A percentile compares a stretch with the other conserved stretches of the same genome.
phyloP scores from a whole-genome alignment of 1,140 invertebrate species.

The Tribolium castaneum region DNA sequence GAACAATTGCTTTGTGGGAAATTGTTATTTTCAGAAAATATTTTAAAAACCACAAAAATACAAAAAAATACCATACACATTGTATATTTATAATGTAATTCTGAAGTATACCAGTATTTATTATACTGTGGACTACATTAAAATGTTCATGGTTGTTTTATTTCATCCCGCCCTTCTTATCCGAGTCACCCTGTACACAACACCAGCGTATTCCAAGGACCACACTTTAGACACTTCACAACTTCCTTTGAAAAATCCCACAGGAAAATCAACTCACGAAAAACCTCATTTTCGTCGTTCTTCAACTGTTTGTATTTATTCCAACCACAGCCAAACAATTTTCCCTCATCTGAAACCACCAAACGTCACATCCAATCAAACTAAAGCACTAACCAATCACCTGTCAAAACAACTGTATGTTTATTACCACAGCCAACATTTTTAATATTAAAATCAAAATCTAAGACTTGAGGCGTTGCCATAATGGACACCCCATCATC shows the following conservation, averaged over 20 bases:
- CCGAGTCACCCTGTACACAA: background rate
- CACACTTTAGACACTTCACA: conserved; percentile 55
- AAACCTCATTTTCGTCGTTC: conserved; percentile 51
- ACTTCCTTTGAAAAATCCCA: conserved; percentile 51
- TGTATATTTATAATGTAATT: conserved; percentile 67
- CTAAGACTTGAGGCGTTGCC: conserved; percentile 60
- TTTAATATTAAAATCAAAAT: conserved; percentile 65
- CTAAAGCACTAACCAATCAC: conserved; percentile 51
- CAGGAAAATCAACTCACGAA: conserved; percentile 50
- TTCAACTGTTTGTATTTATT: conserved; percentile 82
- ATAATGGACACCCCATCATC: conserved; percentile 49
- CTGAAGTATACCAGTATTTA: conserved; percentile 67
- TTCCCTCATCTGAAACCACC: conserved; percentile 67
- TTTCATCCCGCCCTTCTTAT: conserved; percentile 51
- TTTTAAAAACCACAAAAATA: conserved; percentile 65
- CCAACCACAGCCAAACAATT: conserved; percentile 77
- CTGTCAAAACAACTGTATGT: conserved; percentile 72
- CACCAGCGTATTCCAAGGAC: conserved; percentile 57
- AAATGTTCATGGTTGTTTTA: conserved; percentile 58
- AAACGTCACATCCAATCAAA: background rate
- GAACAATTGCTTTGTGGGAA: conserved; percentile 66
- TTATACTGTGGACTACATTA: conserved; percentile 65
- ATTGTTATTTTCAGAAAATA: conserved; percentile 67
- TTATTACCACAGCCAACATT: conserved; percentile 75
- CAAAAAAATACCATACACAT: conserved; percentile 64